phyloP scores from a whole-genome alignment of 2,113 vertebrate genomes.

The Callospermophilus lateralis region DNA sequence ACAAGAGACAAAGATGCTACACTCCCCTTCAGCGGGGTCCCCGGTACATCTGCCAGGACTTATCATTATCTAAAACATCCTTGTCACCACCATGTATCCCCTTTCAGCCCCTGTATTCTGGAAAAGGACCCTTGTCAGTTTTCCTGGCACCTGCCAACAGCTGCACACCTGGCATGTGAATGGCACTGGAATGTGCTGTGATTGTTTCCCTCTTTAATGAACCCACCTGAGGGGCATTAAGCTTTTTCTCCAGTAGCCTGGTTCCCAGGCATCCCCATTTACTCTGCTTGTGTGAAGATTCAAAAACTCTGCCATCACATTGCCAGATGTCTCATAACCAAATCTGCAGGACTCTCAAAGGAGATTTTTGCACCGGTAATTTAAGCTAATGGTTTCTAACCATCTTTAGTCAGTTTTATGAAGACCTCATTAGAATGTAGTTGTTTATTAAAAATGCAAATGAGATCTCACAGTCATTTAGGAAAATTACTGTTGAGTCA shows the following conservation, averaged over 20 bases:
- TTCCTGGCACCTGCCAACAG: slow-evolving; percentile 86
- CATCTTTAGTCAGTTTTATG: slow-evolving; percentile 91
- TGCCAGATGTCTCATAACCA: slow-evolving; percentile 91
- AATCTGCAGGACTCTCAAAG: slow-evolving; percentile 89
- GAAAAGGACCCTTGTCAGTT: slow-evolving; percentile 84
- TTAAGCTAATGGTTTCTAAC: slow-evolving; percentile 92
- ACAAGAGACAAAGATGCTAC: slow-evolving; percentile 80
- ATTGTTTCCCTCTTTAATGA: slow-evolving; percentile 89
- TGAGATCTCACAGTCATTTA: slow-evolving; percentile 84
- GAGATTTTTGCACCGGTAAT: slow-evolving; percentile 90
- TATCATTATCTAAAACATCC: slow-evolving; percentile 87
- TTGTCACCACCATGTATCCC: slow-evolving; percentile 82
- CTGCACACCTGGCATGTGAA: slow-evolving; percentile 92
- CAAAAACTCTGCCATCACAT: slow-evolving; percentile 86
- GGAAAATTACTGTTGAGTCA: slow-evolving; percentile 83
- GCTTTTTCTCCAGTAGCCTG: slow-evolving; percentile 85
- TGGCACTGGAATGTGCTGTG: slow-evolving; percentile 86
- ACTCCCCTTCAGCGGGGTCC: slow-evolving; percentile 84
- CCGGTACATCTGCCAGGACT: slow-evolving; percentile 86
- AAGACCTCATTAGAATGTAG: slow-evolving; percentile 90
- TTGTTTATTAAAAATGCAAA: slow-evolving; percentile 90
- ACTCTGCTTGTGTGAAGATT: slow-evolving; percentile 85
- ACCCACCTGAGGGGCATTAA: slow-evolving; percentile 85
- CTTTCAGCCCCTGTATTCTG: slow-evolving; percentile 80
- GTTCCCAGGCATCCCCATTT: slow-evolving; percentile 88